Base-by-base conservation (phyloP, 2,797 vertebrate genomes). In the Poecilia picta region DNA sequence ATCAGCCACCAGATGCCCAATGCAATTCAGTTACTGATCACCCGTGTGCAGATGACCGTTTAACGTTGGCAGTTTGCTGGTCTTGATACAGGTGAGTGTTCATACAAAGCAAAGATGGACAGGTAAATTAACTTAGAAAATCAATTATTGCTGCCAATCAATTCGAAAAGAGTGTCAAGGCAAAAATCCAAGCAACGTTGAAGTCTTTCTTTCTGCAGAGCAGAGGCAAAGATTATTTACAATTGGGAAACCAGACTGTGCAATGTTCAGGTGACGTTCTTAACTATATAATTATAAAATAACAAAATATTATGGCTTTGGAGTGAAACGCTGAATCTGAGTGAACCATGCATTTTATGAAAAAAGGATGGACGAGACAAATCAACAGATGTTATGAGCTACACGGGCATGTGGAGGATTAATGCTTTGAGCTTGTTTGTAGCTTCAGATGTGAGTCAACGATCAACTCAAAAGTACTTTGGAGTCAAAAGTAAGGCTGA, bases 401-500 rank as follows among this genome's bases (percentile, higher is more conserved):
- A 25, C 4, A 3, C 23, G 25, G 51, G 51, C 51, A 53, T 25
- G 23, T 16, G 43, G 43, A 28, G 3, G 43, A 15, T 8, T 28
- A 43, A 72, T 46, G 41, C 25, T 72, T 72, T 46, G 68, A 45
- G 68, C 7, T 46, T 72, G 41, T 72, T 72, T 72, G 25, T 15
- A 28, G 68, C 43, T 46, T 46, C 13, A 1, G 68, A 71, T 43
- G 25, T 31, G 25, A 28, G n/a, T 46, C 43, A n/a, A 28, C 23
- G 0, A 45, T 45, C 23, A 45, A 46, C 68, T 72, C 13, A 16
- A 46, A 68, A 28, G 12, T 46, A 31, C 41, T 45, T 31, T 31
- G 13, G 41, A 71, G 25, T 43, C 13, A 28, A n/a, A 45, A 28
- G 41, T n/a, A 15, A 71, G 5, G 5, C 25, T 8, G 13, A 15